phyloP scores from a whole-genome alignment of 53 echinoderm and acorn worm species.

The Mesocentrotus franciscanus region DNA sequence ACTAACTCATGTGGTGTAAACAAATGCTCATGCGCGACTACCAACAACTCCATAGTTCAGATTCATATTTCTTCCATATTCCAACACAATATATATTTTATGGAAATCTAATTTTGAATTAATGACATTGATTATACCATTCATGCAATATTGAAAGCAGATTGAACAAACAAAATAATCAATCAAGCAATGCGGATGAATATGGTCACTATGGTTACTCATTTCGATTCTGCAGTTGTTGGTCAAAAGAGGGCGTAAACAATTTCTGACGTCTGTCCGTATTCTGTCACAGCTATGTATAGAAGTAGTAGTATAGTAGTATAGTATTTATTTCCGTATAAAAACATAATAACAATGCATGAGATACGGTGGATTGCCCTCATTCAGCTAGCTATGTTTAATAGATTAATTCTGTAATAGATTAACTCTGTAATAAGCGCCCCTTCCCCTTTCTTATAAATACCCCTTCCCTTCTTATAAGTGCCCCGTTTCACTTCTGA shows the following conservation, averaged over 20 bases:
- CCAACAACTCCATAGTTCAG: not conserved
- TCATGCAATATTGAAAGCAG: not conserved
- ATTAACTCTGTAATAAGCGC: too few species aligned
- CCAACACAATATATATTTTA: not conserved
- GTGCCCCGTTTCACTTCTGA: too few species aligned
- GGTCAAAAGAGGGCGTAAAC: conserved; percentile 34
- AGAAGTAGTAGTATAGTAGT: too few species aligned
- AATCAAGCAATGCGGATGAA: conserved; percentile 9
- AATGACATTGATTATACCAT: not conserved
- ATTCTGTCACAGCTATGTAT: too few species aligned
- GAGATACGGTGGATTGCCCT: too few species aligned
- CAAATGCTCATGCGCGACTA: conserved; percentile 30
- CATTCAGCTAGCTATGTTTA: too few species aligned
- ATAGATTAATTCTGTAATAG: too few species aligned
- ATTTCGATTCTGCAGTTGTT: not conserved
- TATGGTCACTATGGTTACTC: conserved; percentile 44
- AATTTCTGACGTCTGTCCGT: not conserved
- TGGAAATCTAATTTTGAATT: not conserved
- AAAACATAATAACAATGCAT: too few species aligned
- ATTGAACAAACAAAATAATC: not conserved
- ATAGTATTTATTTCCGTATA: too few species aligned
- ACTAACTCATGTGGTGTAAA: not conserved
- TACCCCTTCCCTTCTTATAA: too few species aligned
- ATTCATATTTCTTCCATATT: not conserved
- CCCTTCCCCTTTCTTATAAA: too few species aligned